Evolutionary conservation across 2,888 invertebrate species (phyloP), one percentile per base, ranked within the genome.

Genomic region (Tenthredo scrophulariae): DNA sequence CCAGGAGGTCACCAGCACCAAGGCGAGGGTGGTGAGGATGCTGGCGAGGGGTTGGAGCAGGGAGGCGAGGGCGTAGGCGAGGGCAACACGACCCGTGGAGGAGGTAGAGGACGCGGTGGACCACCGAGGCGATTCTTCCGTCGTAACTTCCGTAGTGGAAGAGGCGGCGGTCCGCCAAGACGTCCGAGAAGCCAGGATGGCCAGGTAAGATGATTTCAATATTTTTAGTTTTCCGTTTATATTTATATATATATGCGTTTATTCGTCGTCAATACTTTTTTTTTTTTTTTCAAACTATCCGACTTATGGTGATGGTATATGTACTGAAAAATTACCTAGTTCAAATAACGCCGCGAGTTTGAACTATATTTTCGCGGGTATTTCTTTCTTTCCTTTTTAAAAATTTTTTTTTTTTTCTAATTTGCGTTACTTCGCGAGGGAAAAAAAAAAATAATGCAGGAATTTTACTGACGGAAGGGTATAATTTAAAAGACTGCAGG

Each of bases 141-240:
- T 90, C 96, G 96, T 89, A 97, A 97, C 93, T 96, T 96, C 95
- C 96, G 96, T 88, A 96, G 96, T 77, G 96, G 96, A 88, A 94
- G 96, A 88, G 95, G 95, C 77, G 94, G 95, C 65, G 94, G 94
- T 84, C 93, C 93, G 85, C 92, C 91, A 46, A 89, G 94, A 87
- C 94, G 95, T 88, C 94, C 94, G 85, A 94, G 94, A 88, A 95
- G 94, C 88, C 94, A 95, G 91, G 95, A 95, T 89, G 93, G 93
- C 86, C 93, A 93, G 92, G 74, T 72, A 54, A 80, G 80, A 80
- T 4, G 33, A 40, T 37, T 54, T 54, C 40, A 4, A n/a, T 22
- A 40, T 33, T 72, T n/a, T 62, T 62, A 22, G 1, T 22, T 37
- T 37, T 37, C 4, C 33, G 33, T 33, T 33, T 33, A 33, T 33